phyloP scores from a whole-genome alignment of 2,113 vertebrate genomes.

The Scolopax mira region DNA sequence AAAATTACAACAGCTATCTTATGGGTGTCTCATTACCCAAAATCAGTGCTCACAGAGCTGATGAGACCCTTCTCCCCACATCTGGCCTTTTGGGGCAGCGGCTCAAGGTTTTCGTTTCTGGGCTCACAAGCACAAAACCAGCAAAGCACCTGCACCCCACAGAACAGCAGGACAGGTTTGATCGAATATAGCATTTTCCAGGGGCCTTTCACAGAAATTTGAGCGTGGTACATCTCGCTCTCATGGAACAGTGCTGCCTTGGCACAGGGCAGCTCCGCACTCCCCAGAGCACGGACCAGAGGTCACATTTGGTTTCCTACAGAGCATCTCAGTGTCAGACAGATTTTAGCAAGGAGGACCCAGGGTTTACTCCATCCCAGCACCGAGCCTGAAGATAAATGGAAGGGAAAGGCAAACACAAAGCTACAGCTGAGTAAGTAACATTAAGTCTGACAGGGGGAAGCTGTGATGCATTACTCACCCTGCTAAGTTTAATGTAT shows the following conservation, averaged over 20 bases:
- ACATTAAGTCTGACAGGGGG: slow-evolving; percentile 55
- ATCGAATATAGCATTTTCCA: rapidly evolving
- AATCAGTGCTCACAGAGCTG: background rate
- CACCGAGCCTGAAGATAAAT: background rate
- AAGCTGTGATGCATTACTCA: slow-evolving; percentile 73
- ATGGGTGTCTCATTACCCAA: background rate
- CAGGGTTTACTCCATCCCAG: background rate
- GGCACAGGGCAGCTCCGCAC: background rate
- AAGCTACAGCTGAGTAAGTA: slow-evolving; percentile 30
- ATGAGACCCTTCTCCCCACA: background rate
- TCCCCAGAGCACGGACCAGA: background rate
- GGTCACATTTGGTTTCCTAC: background rate
- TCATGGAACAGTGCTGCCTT: background rate
- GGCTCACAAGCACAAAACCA: background rate
- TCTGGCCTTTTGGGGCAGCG: rapidly evolving
- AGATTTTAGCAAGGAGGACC: background rate
- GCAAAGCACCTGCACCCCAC: background rate
- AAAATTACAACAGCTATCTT: background rate
- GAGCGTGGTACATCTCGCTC: rapidly evolving
- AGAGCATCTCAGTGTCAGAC: background rate
- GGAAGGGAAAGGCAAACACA: slow-evolving; percentile 40
- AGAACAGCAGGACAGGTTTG: rapidly evolving
- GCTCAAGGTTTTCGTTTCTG: background rate
- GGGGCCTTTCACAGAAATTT: background rate
- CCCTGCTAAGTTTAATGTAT: slow-evolving; percentile 72